Conservation (phyloP, 2,797 vertebrate genomes). For the Xiphorhynchus erythropygius region DNA sequence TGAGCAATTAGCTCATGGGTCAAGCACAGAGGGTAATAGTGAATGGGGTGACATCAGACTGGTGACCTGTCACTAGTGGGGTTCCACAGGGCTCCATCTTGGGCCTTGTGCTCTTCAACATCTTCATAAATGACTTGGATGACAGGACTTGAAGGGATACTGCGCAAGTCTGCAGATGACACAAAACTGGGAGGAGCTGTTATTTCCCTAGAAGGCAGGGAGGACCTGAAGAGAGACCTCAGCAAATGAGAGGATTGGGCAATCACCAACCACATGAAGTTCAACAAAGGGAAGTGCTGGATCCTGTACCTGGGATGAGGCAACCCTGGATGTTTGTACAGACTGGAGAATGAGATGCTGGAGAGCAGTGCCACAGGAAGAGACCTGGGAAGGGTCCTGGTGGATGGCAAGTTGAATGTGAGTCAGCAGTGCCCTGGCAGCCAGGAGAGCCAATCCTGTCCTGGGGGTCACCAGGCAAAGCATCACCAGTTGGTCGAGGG, state of each 20-base stretch:
- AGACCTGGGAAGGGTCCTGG: neutral
- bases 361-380: neutral
- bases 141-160: neutral
- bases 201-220: neutral
- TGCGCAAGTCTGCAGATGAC: neutral
- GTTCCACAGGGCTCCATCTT: neutral
- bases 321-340: neutral
- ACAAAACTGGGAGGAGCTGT: neutral
- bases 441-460: neutral
- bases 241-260: neutral
- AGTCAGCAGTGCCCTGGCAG: neutral
- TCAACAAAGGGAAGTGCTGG: neutral
- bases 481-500: rapidly evolving
- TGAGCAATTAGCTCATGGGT: neutral
- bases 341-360: neutral
- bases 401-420: neutral
- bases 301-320: neutral
- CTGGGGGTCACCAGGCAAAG: neutral
- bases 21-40: neutral
- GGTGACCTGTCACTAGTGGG: neutral
- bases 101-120: neutral
- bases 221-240: neutral
- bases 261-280: neutral
- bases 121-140: neutral
- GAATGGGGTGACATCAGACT: neutral